phyloP scores from a whole-genome alignment of 2,113 vertebrate genomes.

The Nerophis lumbriciformis region DNA sequence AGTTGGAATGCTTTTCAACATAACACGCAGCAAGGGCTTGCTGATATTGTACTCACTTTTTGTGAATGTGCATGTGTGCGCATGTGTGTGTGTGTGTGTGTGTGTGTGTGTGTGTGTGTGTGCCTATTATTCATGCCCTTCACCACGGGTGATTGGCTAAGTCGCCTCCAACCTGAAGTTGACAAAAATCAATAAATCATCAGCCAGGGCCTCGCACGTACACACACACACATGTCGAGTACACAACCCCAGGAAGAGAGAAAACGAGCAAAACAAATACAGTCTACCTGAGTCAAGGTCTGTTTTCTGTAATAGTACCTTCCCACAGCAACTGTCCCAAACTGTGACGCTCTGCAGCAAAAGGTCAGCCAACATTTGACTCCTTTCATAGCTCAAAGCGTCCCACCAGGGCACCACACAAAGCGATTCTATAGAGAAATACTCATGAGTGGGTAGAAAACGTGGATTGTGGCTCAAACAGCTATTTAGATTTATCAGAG shows the following conservation, averaged over 20 bases:
- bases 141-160: conserved; percentile 66
- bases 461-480: conserved; percentile 4
- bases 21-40: conserved; percentile 49
- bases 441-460: background rate
- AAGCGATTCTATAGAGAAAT: conserved; percentile 17
- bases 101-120: conserved; percentile 6
- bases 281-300: conserved; percentile 52
- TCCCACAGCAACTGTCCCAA: conserved; percentile 46
- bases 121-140: conserved; percentile 59
- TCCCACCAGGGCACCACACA: conserved; percentile 15
- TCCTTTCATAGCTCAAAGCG: conserved; percentile 28
- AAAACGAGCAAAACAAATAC: conserved; percentile 48
- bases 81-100: conserved; percentile 6
- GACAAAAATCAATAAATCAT: conserved; percentile 73
- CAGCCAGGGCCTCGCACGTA: conserved; percentile 38
- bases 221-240: conserved; percentile 9
- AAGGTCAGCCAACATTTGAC: conserved; percentile 55
- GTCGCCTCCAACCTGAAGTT: conserved; percentile 64
- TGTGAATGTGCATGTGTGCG: conserved; percentile 21
- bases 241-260: conserved; percentile 31
- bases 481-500: conserved; percentile 24
- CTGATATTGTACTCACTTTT: conserved; percentile 35
- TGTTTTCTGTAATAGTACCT: conserved; percentile 59
- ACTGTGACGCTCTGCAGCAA: conserved; percentile 27
- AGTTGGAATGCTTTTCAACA: conserved; percentile 26